Percentiles rank a stretch among this genome's conserved stretches.
These are phyloP conservation scores for Antedon bifida DNA, from an alignment of 35 echinoderm and acorn worm species.

Conservation along the genomic window DNA sequence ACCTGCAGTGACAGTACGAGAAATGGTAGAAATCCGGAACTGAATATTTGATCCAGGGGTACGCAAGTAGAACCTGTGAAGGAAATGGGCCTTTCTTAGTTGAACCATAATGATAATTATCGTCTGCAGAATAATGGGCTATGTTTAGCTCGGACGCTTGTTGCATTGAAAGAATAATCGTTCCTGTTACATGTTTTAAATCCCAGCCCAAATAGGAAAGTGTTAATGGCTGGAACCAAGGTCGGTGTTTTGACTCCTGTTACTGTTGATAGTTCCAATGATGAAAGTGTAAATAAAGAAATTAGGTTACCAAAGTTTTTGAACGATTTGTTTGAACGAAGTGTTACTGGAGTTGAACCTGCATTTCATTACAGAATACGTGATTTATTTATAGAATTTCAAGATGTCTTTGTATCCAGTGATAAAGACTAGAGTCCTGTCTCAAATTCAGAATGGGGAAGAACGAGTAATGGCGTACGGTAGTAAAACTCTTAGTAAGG, in stretches of 20 bases:
- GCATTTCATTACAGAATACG: not conserved
- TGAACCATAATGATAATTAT: not conserved
- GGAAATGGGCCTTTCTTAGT: not conserved
- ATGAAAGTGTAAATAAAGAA: not conserved
- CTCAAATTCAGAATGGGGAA: not conserved
- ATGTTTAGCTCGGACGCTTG: not conserved
- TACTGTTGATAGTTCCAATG: not conserved
- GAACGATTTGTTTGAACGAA: not conserved
- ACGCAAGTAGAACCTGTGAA: not conserved
- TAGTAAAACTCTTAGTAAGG: not conserved
- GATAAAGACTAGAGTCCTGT: slow-evolving; percentile 5
- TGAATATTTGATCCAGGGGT: not conserved
- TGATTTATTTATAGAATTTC: slow-evolving; percentile 20
- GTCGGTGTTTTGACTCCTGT: not conserved
- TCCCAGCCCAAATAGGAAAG: not conserved
- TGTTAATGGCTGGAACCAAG: not conserved
- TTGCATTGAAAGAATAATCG: too few relatives aligned
- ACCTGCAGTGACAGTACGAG: not conserved
- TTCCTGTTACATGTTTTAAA: too few relatives aligned
- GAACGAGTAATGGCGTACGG: slow-evolving; percentile 6
- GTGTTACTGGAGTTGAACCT: not conserved
- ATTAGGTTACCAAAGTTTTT: not conserved
- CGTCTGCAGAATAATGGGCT: not conserved
- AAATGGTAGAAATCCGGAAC: not conserved
- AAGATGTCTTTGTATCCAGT: slow-evolving; percentile 24